These are phyloP conservation scores for Hydra vulgaris DNA, from an alignment of 30 jellyfish, hydroid and myxozoan genomes.

Conservation along the genomic window DNA sequence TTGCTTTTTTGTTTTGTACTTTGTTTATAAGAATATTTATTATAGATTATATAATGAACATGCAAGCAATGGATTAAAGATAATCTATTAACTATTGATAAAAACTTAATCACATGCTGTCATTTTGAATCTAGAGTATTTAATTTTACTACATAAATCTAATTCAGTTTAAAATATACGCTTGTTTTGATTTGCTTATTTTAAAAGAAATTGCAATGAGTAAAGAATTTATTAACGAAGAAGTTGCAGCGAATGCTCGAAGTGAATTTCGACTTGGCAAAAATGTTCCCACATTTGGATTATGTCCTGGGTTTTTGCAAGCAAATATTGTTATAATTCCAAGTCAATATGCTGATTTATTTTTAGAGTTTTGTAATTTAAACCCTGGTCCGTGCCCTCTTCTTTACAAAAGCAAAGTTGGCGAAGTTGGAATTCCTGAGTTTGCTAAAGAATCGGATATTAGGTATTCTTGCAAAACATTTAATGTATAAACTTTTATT, in stretches of 20 bases:
- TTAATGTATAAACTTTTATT: too few relatives aligned
- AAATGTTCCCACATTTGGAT: conserved; percentile 40
- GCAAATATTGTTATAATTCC: conserved; percentile 53
- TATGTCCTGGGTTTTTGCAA: conserved; percentile 47
- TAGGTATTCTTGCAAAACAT: conserved; percentile 27
- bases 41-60: too few relatives aligned
- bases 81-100: too few relatives aligned
- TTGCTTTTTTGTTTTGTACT: too few relatives aligned
- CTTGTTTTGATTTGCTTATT: too few relatives aligned
- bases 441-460: conserved; percentile 64
- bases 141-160: too few relatives aligned
- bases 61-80: too few relatives aligned
- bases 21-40: too few relatives aligned
- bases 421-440: conserved; percentile 52
- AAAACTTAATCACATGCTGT: too few relatives aligned
- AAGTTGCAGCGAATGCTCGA: background rate
- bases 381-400: conserved; percentile 68
- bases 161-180: too few relatives aligned
- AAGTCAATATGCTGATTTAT: conserved; percentile 44
- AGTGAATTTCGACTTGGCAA: background rate
- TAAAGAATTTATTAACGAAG: background rate
- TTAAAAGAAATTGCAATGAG: background rate
- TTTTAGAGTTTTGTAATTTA: conserved; percentile 45
- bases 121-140: too few relatives aligned
- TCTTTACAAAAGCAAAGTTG: conserved; percentile 57